Evolutionary conservation across 2,888 invertebrate genomes (phyloP), one percentile per base, ranked within the genome.

Genomic region (Leucophenga montana): DNA sequence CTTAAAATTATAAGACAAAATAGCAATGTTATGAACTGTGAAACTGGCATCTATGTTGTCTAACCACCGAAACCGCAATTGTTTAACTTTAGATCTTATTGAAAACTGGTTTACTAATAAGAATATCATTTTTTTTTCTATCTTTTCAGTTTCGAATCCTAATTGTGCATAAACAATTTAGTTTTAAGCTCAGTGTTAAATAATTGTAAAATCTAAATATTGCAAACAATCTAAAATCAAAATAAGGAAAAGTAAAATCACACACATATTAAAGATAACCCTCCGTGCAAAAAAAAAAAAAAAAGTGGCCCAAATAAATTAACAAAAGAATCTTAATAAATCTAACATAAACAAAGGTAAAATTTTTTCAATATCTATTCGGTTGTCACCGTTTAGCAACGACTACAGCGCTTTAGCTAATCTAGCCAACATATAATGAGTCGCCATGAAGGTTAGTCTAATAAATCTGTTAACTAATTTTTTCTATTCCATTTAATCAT

Each of bases 381-480:
- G 56, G 18, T 14, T 20, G 56, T 27, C 56, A 56, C 3, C 56
- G 27, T 13, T n/a, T 39, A 54, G 22, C 54, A 54, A 54, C 54
- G 18, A 13, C 50, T 16, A 50, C 11, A 54, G 54, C 18, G 13
- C 22, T 20, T n/a, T 20, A 22, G n/a, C 54, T 22, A 64, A 64
- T 46, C 20, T 46, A 46, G 62, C 48, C 62, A 64, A 64, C 62
- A 48, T 77, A 89, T 87, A 94, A 95, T 95, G 95, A 95, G 94
- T 93, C 95, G 95, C 92, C 95, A 95, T 95, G 95, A 95, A 93
- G 97, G 97, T 93, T 95, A 94, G 59, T 70, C 18, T 20, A 22
- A 13, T 66, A 13, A 18, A 64, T n/a, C 48, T 39, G 22, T 54
- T 53, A n/a, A 18, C 27, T 16, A 27, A 61, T 1, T 54, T 44